phyloP scores from a whole-genome alignment of 1,140 invertebrate genomes.

The Neodiprion virginianus region DNA sequence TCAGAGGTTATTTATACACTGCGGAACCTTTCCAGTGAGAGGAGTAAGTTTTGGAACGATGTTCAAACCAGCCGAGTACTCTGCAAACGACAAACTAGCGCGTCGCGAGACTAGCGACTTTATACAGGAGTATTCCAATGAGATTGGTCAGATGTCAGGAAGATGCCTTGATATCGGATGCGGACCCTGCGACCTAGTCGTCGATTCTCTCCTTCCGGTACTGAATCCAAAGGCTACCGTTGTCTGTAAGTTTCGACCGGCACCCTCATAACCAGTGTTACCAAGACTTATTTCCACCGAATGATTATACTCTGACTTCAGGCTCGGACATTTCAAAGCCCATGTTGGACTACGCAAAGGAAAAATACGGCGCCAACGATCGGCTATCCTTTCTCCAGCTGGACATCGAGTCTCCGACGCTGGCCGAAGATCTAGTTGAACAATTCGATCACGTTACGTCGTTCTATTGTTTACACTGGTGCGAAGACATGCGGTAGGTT shows the following conservation, averaged over 20 bases:
- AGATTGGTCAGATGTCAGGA: slow-evolving; percentile 56
- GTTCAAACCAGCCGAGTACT: slow-evolving; percentile 53
- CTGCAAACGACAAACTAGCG: slow-evolving; percentile 70
- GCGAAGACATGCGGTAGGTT: slow-evolving; percentile 73
- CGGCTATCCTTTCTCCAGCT: slow-evolving; percentile 68
- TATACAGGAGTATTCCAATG: slow-evolving; percentile 70
- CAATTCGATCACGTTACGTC: slow-evolving; percentile 77
- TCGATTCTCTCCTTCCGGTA: slow-evolving; percentile 69
- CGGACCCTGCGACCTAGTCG: slow-evolving; percentile 79
- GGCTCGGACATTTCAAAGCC: slow-evolving; percentile 74
- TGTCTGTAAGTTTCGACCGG: slow-evolving; percentile 36
- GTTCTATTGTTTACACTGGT: slow-evolving; percentile 86
- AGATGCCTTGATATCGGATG: slow-evolving; percentile 78
- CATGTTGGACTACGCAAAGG: slow-evolving; percentile 74
- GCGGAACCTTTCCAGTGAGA: too few relatives aligned
- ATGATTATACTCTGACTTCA: slow-evolving; percentile 17
- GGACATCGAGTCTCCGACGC: slow-evolving; percentile 67
- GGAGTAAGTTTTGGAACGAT: neutral
- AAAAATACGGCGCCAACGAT: slow-evolving; percentile 57
- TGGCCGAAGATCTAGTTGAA: slow-evolving; percentile 60
- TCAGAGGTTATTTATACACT: too few relatives aligned
- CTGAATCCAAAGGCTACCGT: slow-evolving; percentile 60
- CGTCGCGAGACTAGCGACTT: slow-evolving; percentile 71
- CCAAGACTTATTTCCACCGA: too few relatives aligned
- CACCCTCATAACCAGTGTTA: too few relatives aligned